Evolutionary conservation across 1,140 invertebrate genomes (phyloP), one percentile per base, ranked within the genome.

Genomic region (Zaprionus inermis): DNA sequence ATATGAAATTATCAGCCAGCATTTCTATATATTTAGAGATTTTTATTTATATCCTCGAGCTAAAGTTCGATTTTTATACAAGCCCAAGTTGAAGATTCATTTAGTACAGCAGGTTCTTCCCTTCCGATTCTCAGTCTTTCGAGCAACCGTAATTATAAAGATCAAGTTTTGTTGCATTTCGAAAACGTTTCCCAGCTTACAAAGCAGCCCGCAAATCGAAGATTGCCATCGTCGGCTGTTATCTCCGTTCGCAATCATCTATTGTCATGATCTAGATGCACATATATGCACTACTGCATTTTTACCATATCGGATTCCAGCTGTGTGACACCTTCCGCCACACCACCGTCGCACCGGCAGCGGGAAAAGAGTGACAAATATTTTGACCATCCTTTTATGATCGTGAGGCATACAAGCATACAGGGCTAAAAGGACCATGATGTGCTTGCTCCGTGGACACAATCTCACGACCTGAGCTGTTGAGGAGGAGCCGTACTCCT

Each of bases 321-420:
- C 69, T 76, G 68, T 76, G 68, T 72, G 73, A 73, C 71, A 73
- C 71, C 71, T 74, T 63, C 66, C 30, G 5, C 30, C 7, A 2
- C 30, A 2, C 30, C 6, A 4, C 30, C 4, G 32, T n/a, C 18
- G 30, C 52, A 68, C n/a, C 16, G 34, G 46, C 24, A 65, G 38
- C 34, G 16, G 38, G 12, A 55, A 69, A 67, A 61, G 46, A 64
- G 69, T 65, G 69, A 79, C 56, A 78, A 80, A 75, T 83, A 88
- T 83, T 76, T 65, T 44, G 65, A 58, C 59, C 83, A 86, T 86
- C 79, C 79, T 89, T 79, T 89, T 88, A 80, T 84, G 77, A 84
- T 83, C 84, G 76, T 88, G 80, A 72, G 66, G 73, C 77, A 83
- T 5, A 2, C 6, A 32, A 7, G 30, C 10, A 32, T 32, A 9